Evolutionary conservation across 2,888 invertebrate species (phyloP), one percentile per base, ranked within the genome.

Genomic region (Agriopis marginaria): DNA sequence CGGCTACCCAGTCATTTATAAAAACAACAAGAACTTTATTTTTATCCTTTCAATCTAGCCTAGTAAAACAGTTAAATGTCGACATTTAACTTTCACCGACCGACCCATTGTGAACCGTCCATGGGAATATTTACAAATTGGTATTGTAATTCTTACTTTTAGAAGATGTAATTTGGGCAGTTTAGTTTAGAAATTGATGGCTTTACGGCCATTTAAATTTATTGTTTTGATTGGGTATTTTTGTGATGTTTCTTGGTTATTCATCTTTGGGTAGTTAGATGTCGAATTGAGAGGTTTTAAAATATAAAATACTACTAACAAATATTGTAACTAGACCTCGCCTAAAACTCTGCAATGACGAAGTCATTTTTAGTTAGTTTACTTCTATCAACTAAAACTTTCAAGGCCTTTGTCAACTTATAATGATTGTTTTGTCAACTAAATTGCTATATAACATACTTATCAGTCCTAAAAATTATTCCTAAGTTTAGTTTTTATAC

Each of bases 51-150:
- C 61, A 61, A 59, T 51, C 61, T 61, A 61, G 42, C 60, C 50
- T 51, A 61, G 51, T 44, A 40, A 44, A 51, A 39, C 47, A 39
- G 39, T 60, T 49, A 59, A 8, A 23, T 32, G 23, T 49, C 50
- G 50, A 40, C 61, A 51, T 51, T 45, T 17, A 12, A 42, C 61
- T 61, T 61, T 61, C 61, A 42, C 61, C 61, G 39, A 42, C 61
- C 61, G 39, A 10, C 14, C 44, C 51, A 61, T 44, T 56, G 56
- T 56, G 42, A 42, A 61, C 61, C 17, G 61, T 17, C 42, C 61
- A 61, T 61, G 61, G 61, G 61, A 61, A 61, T 61, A 61, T 61
- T 61, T 61, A 61, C 61, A 61, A 61, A 61, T 61, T 40, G 61
- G 51, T 42, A 40, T 11, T 61, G 40, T 61, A 42, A 49, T 61